These are phyloP conservation scores for Caenorhabditis drosophilae DNA, from an alignment of 2,888 invertebrate genomes.

Conservation along the genomic window DNA sequence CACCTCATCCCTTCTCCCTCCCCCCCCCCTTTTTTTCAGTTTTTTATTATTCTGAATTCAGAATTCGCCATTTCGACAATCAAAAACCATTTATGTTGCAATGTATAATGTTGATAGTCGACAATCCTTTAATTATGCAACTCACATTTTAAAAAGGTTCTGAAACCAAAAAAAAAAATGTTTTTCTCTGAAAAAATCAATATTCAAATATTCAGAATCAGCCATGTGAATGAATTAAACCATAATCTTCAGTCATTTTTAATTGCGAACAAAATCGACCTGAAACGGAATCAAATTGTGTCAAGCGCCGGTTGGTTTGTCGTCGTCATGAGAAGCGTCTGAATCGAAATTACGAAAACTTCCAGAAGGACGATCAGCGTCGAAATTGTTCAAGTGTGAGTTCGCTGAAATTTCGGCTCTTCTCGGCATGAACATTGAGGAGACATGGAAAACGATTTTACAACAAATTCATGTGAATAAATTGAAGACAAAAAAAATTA, in stretches of 20 bases:
- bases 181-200: too few relatives aligned
- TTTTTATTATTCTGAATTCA: too few relatives aligned
- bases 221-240: conserved; percentile 21
- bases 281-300: conserved; percentile 62
- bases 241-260: conserved; percentile 46
- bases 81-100: conserved; percentile 54
- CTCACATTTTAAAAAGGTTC: conserved; percentile 57
- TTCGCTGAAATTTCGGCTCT: conserved; percentile 63
- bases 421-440: conserved; percentile 59
- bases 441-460: conserved; percentile 58
- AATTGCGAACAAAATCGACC: conserved; percentile 63
- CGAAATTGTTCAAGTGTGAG: conserved; percentile 63
- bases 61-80: conserved; percentile 35
- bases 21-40: too few relatives aligned
- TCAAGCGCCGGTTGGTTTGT: conserved; percentile 58
- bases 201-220: conserved; percentile 37
- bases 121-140: conserved; percentile 59
- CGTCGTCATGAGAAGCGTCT: conserved; percentile 5
- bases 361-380: conserved; percentile 59
- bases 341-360: background rate
- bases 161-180: background rate
- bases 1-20: too few relatives aligned
- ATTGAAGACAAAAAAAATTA: background rate
- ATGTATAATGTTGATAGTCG: conserved; percentile 62
- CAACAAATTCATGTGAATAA: conserved; percentile 50